These are phyloP conservation scores for Calliphora vomitoria DNA, from an alignment of 2,888 invertebrate genomes.

Conservation along the genomic window DNA sequence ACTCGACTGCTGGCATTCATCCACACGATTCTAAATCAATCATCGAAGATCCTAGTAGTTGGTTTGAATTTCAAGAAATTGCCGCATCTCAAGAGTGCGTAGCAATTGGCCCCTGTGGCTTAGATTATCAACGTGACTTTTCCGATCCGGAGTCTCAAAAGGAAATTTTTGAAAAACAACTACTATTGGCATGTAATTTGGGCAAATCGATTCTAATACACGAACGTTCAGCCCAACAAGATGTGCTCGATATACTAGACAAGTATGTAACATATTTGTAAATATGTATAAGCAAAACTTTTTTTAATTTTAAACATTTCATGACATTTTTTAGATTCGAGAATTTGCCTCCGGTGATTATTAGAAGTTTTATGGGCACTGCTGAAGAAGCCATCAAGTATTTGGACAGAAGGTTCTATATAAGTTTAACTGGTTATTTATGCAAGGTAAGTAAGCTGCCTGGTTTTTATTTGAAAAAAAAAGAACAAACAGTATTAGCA, in stretches of 20 bases:
- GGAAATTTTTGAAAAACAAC: slow-evolving; percentile 94
- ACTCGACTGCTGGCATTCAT: slow-evolving; percentile 96
- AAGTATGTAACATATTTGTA: slow-evolving; percentile 82
- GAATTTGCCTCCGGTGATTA: slow-evolving; percentile 90
- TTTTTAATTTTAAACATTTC: background rate
- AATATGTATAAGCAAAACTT: background rate
- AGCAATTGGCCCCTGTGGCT: slow-evolving; percentile 96
- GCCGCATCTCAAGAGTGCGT: slow-evolving; percentile 95
- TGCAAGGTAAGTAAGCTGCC: slow-evolving; percentile 79
- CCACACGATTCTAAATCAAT: slow-evolving; percentile 97
- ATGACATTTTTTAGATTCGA: slow-evolving; percentile 80
- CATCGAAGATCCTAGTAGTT: slow-evolving; percentile 88
- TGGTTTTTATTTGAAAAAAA: too few species aligned
- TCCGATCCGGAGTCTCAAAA: slow-evolving; percentile 95
- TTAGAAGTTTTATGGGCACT: slow-evolving; percentile 96
- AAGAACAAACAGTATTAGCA: too few species aligned
- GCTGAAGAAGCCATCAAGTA: slow-evolving; percentile 93
- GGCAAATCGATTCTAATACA: slow-evolving; percentile 95
- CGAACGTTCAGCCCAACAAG: slow-evolving; percentile 95
- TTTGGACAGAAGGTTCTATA: slow-evolving; percentile 93
- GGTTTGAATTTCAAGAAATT: slow-evolving; percentile 91
- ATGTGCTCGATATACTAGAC: slow-evolving; percentile 90
- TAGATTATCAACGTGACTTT: slow-evolving; percentile 97
- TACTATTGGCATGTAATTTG: slow-evolving; percentile 93
- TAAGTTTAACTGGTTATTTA: slow-evolving; percentile 91